Conservation (phyloP, 2,113 vertebrate species). For the Seriola rivoliana region DNA sequence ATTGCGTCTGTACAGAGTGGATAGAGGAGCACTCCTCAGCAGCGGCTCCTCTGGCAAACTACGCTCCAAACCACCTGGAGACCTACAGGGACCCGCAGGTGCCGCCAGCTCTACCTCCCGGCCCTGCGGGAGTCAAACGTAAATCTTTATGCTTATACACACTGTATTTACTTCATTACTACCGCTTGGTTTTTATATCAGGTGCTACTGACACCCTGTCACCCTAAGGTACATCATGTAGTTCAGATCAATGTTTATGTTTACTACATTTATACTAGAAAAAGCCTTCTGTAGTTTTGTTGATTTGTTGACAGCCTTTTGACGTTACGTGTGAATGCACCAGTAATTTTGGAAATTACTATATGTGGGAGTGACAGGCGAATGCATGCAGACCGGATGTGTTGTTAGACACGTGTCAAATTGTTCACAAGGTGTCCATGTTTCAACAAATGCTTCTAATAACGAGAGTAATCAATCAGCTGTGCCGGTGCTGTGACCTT, state of each 20-base stretch:
- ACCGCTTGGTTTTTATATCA: not conserved
- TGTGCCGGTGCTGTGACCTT: not conserved
- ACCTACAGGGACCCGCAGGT: conserved; percentile 90
- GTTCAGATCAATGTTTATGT: not conserved
- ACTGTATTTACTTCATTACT: not conserved
- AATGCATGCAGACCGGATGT: conserved; percentile 2
- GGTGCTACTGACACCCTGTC: not conserved
- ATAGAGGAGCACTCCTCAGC: conserved; percentile 94
- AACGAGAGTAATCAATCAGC: not conserved
- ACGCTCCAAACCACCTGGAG: conserved; percentile 91
- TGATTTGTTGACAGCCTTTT: not conserved
- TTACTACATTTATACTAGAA: too few species aligned
- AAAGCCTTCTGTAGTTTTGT: not conserved
- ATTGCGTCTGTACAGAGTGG: conserved; percentile 88
- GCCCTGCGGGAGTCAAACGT: conserved; percentile 82
- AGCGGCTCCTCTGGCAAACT: conserved; percentile 89
- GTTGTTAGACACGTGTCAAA: not conserved
- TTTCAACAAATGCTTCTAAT: not conserved
- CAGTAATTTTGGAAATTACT: not conserved
- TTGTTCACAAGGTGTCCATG: not conserved
- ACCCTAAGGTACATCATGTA: not conserved
- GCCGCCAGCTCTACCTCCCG: conserved; percentile 77
- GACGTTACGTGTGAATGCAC: too few species aligned
- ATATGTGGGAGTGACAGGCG: not conserved
- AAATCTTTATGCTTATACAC: conserved; percentile 37